phyloP scores from a whole-genome alignment of 2,797 vertebrate species.

The Neostethus bicornis region DNA sequence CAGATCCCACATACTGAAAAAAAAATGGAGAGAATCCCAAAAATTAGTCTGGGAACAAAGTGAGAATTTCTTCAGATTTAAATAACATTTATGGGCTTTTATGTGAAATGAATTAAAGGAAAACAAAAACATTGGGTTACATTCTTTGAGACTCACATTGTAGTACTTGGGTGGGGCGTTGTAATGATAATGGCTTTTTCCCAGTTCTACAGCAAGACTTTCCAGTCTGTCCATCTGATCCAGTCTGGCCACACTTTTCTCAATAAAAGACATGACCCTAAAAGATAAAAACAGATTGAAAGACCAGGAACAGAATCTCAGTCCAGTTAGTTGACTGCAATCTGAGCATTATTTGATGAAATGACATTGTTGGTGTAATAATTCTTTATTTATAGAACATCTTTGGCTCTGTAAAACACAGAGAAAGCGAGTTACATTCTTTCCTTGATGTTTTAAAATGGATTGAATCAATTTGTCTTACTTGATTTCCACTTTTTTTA shows the following conservation, averaged over 20 bases:
- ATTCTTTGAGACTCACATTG: conserved; percentile 64
- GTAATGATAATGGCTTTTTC: conserved; percentile 82
- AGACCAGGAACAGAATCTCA: neutral
- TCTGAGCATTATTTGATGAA: no score
- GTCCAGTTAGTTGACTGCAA: conserved; percentile 8
- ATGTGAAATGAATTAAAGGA: neutral
- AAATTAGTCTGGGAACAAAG: neutral
- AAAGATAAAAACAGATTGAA: conserved; percentile 27
- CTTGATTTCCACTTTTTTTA: no score
- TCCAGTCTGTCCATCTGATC: conserved; percentile 81
- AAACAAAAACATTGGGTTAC: conserved; percentile 6
- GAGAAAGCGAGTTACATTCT: no score
- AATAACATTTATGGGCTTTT: neutral
- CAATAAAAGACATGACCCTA: conserved; percentile 87
- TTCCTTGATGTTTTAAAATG: no score
- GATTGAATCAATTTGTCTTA: no score
- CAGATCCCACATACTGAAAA: conserved; percentile 80
- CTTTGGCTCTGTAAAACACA: no score
- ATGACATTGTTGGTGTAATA: no score
- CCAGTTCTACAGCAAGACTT: conserved; percentile 78
- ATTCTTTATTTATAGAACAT: no score
- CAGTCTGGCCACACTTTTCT: conserved; percentile 83
- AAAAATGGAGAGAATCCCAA: conserved; percentile 23
- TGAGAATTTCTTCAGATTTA: neutral
- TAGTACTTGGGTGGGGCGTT: conserved; percentile 84